Base-by-base conservation (phyloP, 2,888 invertebrate genomes). In the Thecophora atra region DNA sequence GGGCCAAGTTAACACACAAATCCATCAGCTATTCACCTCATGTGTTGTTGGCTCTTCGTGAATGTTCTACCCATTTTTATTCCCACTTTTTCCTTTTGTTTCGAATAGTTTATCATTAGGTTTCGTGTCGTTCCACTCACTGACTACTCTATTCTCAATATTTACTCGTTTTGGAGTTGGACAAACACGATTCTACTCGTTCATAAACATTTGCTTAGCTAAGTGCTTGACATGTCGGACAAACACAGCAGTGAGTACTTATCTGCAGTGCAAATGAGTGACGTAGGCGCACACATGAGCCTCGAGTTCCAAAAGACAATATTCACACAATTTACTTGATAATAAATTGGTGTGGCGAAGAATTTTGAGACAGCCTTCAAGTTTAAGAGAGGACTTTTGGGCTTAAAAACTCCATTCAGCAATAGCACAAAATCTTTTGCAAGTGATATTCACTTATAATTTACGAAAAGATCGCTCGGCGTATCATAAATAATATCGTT, bases 181-280 rank as follows among this genome's bases (percentile, higher is more conserved):
- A 19, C 47, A 68, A 56, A 68, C 44, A 58, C n/a, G 24, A n/a
- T 42, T 42, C 24, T 42, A 68, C 21, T 24, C 64, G 26, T 24
- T 47, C 47, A 17, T 64, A 47, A 42, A 68, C 58, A 68, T 68
- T 68, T 68, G 58, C 58, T 8, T 26, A 44, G 56, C 56, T 68
- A 68, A 68, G 68, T 68, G 68, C 58, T 26, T 58, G 58, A 68
- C 58, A 68, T 68, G 51, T 28, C 24, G 65, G 65, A 51, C 65
- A 65, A 17, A 17, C 26, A 26, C 17, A n/a, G 15, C 47, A 11
- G 8, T 1, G 17, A 15, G 30, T 60, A 6, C n/a, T n/a, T n/a
- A n/a, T n/a, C n/a, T n/a, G n/a, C n/a, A n/a, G n/a, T n/a, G n/a
- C n/a, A n/a, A n/a, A n/a, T 60, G 60, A 37, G 37, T 60, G 17